phyloP scores from a whole-genome alignment of 2,888 invertebrate genomes.

The Abrostola triplasia region DNA sequence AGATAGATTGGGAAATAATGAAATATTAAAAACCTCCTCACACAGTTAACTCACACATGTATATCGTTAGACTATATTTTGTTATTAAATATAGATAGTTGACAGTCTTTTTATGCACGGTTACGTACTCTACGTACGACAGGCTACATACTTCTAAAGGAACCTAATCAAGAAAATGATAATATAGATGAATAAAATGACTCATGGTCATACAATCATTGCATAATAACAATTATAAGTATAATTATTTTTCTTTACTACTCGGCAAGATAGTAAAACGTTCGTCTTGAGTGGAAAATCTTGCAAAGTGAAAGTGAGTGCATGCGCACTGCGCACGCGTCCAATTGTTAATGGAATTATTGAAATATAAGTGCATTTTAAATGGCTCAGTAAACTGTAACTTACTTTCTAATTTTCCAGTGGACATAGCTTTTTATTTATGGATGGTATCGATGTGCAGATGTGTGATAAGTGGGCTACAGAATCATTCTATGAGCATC shows the following conservation, averaged over 20 bases:
- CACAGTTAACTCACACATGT: no score
- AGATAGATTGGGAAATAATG: neutral
- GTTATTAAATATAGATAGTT: no score
- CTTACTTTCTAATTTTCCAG: slow-evolving; percentile 66
- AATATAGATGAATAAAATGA: no score
- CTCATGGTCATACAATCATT: neutral
- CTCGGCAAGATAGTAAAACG: slow-evolving; percentile 36
- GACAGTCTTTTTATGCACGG: no score
- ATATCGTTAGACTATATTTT: no score
- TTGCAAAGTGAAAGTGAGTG: slow-evolving; percentile 76
- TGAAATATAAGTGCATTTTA: slow-evolving; percentile 74
- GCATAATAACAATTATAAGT: slow-evolving; percentile 1
- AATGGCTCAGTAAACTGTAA: slow-evolving; percentile 63
- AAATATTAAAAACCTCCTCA: neutral
- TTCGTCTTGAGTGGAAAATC: slow-evolving; percentile 62
- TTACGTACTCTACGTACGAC: no score
- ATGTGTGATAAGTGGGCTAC: neutral
- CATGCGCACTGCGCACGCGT: slow-evolving; percentile 69
- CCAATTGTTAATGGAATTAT: slow-evolving; percentile 73
- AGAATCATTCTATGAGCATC: neutral
- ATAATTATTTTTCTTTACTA: slow-evolving; percentile 4
- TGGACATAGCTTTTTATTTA: slow-evolving; percentile 14
- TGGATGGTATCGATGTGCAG: slow-evolving; percentile 19
- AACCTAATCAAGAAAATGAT: neutral
- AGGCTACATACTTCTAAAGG: no score